Evolutionary conservation across 2,888 invertebrate genomes (phyloP).

Genomic region (Miltochrista miniata): DNA sequence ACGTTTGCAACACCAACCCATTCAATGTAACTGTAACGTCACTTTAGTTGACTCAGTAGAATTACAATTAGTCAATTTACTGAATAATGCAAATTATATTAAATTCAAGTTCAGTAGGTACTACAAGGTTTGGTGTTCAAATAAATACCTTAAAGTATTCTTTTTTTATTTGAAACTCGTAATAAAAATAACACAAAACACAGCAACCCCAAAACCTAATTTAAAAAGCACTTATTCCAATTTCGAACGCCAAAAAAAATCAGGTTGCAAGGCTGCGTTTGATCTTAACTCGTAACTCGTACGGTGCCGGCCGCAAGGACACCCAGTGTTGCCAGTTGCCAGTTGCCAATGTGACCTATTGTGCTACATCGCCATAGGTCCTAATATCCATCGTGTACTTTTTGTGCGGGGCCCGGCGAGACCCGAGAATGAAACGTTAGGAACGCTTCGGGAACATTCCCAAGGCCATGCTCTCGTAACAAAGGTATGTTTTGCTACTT

Average conservation of each 20-base stretch:
- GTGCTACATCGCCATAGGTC: constrained; percentile 59
- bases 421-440: constrained; percentile 10
- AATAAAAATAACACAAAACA: background rate
- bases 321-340: constrained; percentile 58
- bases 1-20: no score
- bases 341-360: constrained; percentile 73
- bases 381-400: constrained; percentile 11
- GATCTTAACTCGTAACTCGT: constrained; percentile 33
- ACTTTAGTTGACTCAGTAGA: no score
- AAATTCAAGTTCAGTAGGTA: no score
- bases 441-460: constrained; percentile 11
- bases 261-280: constrained; percentile 21
- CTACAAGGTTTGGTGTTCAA: no score
- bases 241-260: constrained; percentile 24
- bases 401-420: constrained; percentile 20
- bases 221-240: constrained; percentile 15
- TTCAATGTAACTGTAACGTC: no score
- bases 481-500: constrained; percentile 2
- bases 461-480: constrained; percentile 12
- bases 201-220: background rate
- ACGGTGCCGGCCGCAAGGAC: constrained; percentile 65
- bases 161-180: background rate
- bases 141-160: no score
- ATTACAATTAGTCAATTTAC: no score
- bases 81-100: no score